These are phyloP conservation scores for Lucifuga dentata DNA, from an alignment of 2,113 vertebrate species.

Conservation along the genomic window DNA sequence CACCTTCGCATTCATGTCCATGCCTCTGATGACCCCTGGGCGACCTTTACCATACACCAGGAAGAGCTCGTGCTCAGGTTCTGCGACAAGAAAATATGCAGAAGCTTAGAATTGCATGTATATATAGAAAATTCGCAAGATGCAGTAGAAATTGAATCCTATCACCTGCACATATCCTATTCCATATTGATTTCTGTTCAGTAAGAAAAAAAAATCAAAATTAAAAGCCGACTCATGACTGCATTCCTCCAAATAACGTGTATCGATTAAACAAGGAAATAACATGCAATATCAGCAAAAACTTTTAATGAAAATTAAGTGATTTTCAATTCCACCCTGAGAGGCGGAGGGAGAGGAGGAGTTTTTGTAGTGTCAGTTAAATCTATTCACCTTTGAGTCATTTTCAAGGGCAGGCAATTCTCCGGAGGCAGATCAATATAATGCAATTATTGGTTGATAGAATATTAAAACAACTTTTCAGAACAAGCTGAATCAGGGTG, in stretches of 20 bases:
- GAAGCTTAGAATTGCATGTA: neutral
- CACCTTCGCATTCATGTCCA: constrained; percentile 97
- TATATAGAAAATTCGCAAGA: neutral
- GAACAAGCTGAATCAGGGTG: constrained; percentile 46
- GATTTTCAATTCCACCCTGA: constrained; percentile 25
- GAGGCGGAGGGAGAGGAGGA: neutral
- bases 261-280: constrained; percentile 26
- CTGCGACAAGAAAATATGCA: constrained; percentile 71
- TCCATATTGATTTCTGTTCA: neutral
- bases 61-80: constrained; percentile 95
- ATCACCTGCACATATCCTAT: neutral
- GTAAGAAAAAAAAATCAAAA: neutral
- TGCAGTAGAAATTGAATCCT: neutral
- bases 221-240: constrained; percentile 7
- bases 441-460: constrained; percentile 35
- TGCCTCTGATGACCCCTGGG: constrained; percentile 94
- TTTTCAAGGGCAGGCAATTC: constrained; percentile 46
- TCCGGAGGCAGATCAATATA: constrained; percentile 49
- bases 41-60: constrained; percentile 97
- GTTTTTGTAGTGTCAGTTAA: constrained; percentile 5
- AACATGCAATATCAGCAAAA: constrained; percentile 26
- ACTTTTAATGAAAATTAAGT: constrained; percentile 29
- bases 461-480: constrained; percentile 50
- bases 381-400: constrained; percentile 31
- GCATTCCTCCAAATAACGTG: neutral